Base-by-base conservation (phyloP, 2,113 vertebrate genomes). In the Arenaria interpres region DNA sequence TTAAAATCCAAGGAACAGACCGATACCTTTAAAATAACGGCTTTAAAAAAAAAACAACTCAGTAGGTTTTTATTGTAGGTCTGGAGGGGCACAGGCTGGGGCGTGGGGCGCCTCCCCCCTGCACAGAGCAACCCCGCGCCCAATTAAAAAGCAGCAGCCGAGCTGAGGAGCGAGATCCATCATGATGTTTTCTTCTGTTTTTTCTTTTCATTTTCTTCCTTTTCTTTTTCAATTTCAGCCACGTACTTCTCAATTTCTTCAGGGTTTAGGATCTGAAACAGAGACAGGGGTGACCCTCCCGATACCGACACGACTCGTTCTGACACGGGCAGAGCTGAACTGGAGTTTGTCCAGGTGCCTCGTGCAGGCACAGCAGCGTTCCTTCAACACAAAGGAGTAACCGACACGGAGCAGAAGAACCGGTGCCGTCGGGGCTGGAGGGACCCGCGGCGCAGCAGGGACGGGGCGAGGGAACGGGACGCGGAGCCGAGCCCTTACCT, bases 151-250 rank as follows among this genome's bases (percentile, higher is more conserved):
- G 87, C 53, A 97, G 88, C 85, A 57, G 59, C 94, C 92, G 91
- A 87, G 67, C 39, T 1, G 51, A 24, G 28, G 43, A 30, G 39
- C 35, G 90, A 91, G 32, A 67, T 89, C 82, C 94, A 97, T 98
- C 97, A 98, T 30, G 98, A 97, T 35, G 98, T 97, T 75, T 98
- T 98, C 97, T 99, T 99, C 83, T 98, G 98, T 68, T 98, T 99
- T 88, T 98, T 98, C 98, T 99, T 98, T 86, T 99, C 99, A 4
- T 98, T 98, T 95, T 99, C 99, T 95, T 99, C 99, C 90, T 99
- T 99, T 67, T 99, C 99, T 89, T 98, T 99, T 75, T 99, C 98
- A 60, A 99, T 99, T 89, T 98, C 98, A 45, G 98, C 98, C 53
- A 99, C 98, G 0, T 99, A 98, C 33, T 98, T 98, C 90, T 99